Conservation (phyloP, 2,113 vertebrate genomes). For the Leucosticte australis region DNA sequence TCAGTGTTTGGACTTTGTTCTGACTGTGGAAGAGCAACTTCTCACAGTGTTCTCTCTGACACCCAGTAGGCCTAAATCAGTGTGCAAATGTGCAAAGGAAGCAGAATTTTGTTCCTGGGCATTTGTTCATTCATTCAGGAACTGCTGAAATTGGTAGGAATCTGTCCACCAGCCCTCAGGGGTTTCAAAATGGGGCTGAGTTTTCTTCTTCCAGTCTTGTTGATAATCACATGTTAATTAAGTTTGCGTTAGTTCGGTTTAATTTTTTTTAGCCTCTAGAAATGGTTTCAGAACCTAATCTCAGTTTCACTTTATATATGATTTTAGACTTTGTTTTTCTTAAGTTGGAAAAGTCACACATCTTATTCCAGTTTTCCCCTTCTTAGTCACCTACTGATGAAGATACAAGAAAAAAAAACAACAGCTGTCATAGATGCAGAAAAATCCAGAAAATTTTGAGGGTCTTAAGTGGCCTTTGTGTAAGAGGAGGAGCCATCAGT, state of each 20-base stretch:
- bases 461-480: neutral
- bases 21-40: neutral
- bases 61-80: neutral
- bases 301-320: neutral
- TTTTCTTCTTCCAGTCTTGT: neutral
- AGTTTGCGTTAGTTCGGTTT: neutral
- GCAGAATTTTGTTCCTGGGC: neutral
- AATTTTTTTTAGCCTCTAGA: neutral
- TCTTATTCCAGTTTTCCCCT: neutral
- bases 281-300: neutral
- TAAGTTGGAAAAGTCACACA: neutral
- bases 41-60: neutral
- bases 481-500: neutral
- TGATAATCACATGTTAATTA: neutral
- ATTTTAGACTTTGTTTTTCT: neutral
- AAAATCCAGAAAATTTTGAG: neutral
- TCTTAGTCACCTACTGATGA: neutral
- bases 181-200: neutral
- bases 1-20: neutral
- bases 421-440: neutral
- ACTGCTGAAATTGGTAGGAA: neutral
- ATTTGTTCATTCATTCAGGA: neutral
- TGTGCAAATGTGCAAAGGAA: neutral
- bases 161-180: neutral
- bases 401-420: neutral